Evolutionary conservation across 2,113 vertebrate genomes (phyloP).

Genomic region (Physeter macrocephalus): DNA sequence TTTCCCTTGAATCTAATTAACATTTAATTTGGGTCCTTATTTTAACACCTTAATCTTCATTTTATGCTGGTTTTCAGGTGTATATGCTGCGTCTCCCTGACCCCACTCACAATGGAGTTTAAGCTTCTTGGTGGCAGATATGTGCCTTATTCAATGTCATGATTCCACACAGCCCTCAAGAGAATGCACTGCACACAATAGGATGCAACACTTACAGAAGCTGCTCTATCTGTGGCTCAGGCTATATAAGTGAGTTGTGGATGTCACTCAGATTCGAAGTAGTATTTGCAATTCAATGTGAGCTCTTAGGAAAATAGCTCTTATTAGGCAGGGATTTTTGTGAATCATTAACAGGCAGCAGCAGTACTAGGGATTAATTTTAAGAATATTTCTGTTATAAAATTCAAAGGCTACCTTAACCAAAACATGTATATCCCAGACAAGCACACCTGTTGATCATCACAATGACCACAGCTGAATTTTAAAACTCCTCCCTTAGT

Average conservation of each 20-base stretch:
- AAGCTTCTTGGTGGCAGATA: neutral
- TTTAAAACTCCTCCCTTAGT: neutral
- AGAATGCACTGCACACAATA: neutral
- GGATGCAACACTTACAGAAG: neutral
- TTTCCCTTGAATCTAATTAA: neutral
- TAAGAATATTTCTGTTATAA: slow-evolving; percentile 57
- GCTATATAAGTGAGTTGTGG: neutral
- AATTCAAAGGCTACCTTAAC: slow-evolving; percentile 41
- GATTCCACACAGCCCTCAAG: neutral
- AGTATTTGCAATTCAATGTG: slow-evolving; percentile 70
- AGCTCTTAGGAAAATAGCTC: slow-evolving; percentile 64
- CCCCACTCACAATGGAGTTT: neutral
- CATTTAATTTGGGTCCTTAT: neutral
- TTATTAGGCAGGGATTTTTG: slow-evolving; percentile 53
- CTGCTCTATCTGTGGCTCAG: neutral
- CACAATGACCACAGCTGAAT: neutral
- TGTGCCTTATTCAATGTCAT: neutral
- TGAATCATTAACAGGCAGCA: slow-evolving; percentile 56
- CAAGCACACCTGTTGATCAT: slow-evolving; percentile 12
- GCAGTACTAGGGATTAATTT: slow-evolving; percentile 33
- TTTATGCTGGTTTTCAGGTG: neutral
- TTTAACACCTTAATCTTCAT: neutral
- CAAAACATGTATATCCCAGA: neutral
- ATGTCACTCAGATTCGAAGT: slow-evolving; percentile 51
- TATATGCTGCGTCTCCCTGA: neutral